phyloP scores from a whole-genome alignment of 1,140 invertebrate genomes.

The Leucophenga varia region DNA sequence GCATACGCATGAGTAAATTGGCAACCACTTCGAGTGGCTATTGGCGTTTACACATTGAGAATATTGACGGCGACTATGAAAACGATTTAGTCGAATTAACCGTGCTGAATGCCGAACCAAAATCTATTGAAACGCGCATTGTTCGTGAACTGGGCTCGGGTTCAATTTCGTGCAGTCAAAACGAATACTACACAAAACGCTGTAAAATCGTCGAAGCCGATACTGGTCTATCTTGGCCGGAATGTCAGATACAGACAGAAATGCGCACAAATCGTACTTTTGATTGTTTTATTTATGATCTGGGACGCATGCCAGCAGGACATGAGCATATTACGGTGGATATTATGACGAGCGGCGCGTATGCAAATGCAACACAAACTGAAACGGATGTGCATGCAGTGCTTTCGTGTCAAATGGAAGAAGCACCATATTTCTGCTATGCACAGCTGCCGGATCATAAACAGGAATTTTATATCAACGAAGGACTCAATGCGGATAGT shows the following conservation, averaged over 20 bases:
- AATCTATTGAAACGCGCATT: conserved; percentile 10
- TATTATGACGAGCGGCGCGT: conserved; percentile 1
- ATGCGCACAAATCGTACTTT: conserved; percentile 13
- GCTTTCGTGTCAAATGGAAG: conserved; percentile 9
- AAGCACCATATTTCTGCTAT: conserved; percentile 6
- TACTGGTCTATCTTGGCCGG: conserved; percentile 1
- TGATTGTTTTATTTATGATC: conserved; percentile 13
- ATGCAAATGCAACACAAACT: background rate
- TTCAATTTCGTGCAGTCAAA: conserved; percentile 7
- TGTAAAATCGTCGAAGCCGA: conserved; percentile 18
- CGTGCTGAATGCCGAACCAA: conserved; percentile 7
- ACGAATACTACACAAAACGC: conserved; percentile 2
- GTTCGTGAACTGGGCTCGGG: conserved; percentile 9
- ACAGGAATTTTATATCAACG: conserved; percentile 12
- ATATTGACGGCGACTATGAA: conserved; percentile 7
- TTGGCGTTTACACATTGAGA: conserved; percentile 16
- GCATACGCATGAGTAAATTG: conserved; percentile 12
- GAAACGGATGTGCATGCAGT: background rate
- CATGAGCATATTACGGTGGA: conserved; percentile 13
- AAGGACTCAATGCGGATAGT: conserved; percentile 12
- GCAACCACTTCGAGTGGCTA: background rate
- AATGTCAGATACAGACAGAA: conserved; percentile 9
- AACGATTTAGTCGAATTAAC: background rate
- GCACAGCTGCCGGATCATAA: conserved; percentile 10
- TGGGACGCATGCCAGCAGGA: conserved; percentile 9